These are phyloP conservation scores for Selene dorsalis DNA, from an alignment of 2,797 vertebrate species.

Conservation along the genomic window DNA sequence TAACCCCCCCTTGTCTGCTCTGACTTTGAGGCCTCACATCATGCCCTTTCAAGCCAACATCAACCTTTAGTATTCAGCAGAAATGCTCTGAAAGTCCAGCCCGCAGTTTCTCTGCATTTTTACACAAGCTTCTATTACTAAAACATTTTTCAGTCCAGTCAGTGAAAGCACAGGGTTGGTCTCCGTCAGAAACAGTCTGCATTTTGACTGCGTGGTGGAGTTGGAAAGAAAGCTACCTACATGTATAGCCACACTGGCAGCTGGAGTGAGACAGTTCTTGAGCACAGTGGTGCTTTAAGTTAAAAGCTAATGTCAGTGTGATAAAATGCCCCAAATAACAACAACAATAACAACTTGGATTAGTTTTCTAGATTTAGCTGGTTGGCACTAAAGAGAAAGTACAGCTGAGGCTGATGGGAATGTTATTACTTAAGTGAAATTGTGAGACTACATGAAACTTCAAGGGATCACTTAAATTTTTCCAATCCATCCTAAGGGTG, in stretches of 20 bases:
- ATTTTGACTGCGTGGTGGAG: constrained; percentile 1
- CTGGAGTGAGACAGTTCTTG: neutral
- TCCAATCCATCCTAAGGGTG: neutral
- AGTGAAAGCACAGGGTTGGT: constrained; percentile 5
- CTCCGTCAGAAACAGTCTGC: neutral
- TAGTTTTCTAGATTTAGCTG: neutral
- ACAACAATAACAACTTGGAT: neutral
- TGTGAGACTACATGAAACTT: neutral
- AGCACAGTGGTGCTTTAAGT: neutral
- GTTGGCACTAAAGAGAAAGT: neutral
- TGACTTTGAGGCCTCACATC: constrained; percentile 64
- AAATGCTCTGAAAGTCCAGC: constrained; percentile 35
- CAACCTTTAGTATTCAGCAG: constrained; percentile 57
- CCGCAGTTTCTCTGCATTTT: constrained; percentile 28
- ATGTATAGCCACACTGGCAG: neutral
- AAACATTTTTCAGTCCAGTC: constrained; percentile 25
- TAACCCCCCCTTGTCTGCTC: constrained; percentile 33
- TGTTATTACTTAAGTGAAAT: neutral
- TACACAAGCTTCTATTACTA: constrained; percentile 5
- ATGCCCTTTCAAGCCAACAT: constrained; percentile 64
- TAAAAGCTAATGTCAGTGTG: neutral
- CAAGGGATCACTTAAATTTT: neutral
- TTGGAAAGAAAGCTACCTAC: constrained; percentile 4
- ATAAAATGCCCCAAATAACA: neutral
- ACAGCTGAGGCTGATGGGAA: neutral